Percentiles rank a stretch among this genome's conserved stretches.
phyloP scores from a whole-genome alignment of 1,140 invertebrate genomes.

The Gonatopus flavifemur region DNA sequence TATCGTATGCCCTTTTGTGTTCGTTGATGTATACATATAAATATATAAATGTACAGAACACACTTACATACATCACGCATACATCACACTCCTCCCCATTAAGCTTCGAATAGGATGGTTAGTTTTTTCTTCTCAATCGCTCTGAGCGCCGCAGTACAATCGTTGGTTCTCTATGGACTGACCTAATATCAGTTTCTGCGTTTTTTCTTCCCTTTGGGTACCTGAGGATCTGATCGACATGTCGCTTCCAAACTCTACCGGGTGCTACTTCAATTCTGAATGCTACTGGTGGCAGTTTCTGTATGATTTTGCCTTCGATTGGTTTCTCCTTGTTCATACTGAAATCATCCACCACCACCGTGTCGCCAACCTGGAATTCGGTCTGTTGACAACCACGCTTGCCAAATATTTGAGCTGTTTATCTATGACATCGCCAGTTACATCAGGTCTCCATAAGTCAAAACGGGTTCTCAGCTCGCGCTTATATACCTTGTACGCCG shows the following conservation, averaged over 20 bases:
- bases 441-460: not conserved
- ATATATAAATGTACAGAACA: no score
- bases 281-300: not conserved
- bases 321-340: not conserved
- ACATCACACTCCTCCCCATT: no score
- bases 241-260: not conserved
- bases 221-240: not conserved
- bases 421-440: not conserved
- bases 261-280: not conserved
- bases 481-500: constrained; percentile 8
- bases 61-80: no score
- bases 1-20: no score
- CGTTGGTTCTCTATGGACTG: no score
- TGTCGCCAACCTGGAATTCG: not conserved
- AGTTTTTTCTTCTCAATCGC: no score
- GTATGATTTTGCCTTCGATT: not conserved
- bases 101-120: no score
- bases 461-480: constrained; percentile 2
- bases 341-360: not conserved
- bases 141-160: no score
- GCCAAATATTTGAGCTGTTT: not conserved
- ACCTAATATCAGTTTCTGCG: no score
- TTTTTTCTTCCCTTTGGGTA: no score
- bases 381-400: not conserved
- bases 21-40: no score